Percentiles rank a stretch among this genome's conserved stretches.
phyloP scores from a whole-genome alignment of 2,888 invertebrate genomes.

The Tetragnatha montana region DNA sequence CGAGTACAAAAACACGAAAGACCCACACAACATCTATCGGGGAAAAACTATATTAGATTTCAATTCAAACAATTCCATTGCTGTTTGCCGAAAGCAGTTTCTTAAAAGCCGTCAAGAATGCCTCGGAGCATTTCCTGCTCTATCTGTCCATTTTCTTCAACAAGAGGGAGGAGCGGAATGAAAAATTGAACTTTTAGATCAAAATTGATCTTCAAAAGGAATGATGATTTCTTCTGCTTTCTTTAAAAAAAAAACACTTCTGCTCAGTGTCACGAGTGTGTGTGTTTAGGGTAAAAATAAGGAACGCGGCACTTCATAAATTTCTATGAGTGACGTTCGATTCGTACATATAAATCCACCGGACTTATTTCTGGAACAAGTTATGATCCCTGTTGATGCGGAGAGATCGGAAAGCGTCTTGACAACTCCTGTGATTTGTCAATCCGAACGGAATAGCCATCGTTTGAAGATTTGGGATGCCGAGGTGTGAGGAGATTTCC shows the following conservation, averaged over 20 bases:
- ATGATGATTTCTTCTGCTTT: not conserved
- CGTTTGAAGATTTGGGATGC: not conserved
- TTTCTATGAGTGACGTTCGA: not conserved
- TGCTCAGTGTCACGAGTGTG: not conserved
- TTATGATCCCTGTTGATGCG: not conserved
- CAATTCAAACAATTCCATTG: not conserved
- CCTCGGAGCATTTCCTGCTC: not conserved
- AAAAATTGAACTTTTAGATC: slow-evolving; percentile 1
- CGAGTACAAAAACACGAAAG: not conserved
- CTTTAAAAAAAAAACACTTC: not conserved
- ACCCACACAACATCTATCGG: not conserved
- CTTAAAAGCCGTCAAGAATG: not conserved
- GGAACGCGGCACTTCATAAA: not conserved
- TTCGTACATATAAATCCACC: not conserved
- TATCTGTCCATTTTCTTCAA: not conserved
- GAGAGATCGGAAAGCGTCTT: not conserved
- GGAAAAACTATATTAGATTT: not conserved
- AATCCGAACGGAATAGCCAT: not conserved
- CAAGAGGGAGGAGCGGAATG: not conserved
- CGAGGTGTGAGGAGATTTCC: not conserved
- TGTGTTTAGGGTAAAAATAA: not conserved
- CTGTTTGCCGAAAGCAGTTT: not conserved
- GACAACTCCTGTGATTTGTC: not conserved
- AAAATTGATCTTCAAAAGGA: not conserved
- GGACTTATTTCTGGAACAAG: not conserved